Evolutionary conservation across 2,797 vertebrate genomes (phyloP).

Genomic region (Malacoctenus gilli): DNA sequence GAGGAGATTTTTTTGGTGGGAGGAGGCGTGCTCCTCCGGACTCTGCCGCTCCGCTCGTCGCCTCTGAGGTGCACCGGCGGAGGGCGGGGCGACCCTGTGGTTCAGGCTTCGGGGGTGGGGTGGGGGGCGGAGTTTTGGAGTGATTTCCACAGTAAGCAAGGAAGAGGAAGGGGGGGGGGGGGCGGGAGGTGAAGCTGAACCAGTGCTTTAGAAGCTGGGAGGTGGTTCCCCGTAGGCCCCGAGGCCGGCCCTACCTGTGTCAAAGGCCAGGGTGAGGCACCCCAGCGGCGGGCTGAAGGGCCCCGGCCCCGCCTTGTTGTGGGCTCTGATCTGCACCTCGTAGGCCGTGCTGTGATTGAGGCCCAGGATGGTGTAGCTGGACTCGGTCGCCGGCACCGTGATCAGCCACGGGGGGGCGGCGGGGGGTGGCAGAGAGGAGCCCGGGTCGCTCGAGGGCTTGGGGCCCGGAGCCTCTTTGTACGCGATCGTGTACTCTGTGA

Average conservation of each 20-base stretch:
- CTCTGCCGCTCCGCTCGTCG: conserved; percentile 57
- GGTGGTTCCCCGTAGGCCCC: conserved; percentile 48
- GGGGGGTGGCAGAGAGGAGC: conserved; percentile 35
- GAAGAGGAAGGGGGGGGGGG: too few relatives aligned
- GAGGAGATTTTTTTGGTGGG: conserved; percentile 65
- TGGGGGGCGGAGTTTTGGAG: conserved; percentile 57
- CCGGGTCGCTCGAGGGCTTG: conserved; percentile 44
- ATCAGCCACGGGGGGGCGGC: conserved; percentile 77
- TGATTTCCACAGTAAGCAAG: conserved; percentile 62
- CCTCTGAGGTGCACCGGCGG: conserved; percentile 47
- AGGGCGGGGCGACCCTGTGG: conserved; percentile 58
- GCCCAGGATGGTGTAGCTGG: conserved; percentile 86
- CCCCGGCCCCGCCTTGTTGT: conserved; percentile 91
- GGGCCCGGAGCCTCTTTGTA: conserved; percentile 81
- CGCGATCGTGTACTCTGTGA: conserved; percentile 88
- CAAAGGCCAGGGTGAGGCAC: conserved; percentile 90
- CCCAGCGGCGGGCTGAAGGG: conserved; percentile 90
- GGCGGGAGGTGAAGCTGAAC: conserved; percentile 63
- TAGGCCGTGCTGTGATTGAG: conserved; percentile 93
- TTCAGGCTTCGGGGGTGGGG: conserved; percentile 63
- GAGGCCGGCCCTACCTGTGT: conserved; percentile 90
- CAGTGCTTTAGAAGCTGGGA: conserved; percentile 65
- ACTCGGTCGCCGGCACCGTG: conserved; percentile 84
- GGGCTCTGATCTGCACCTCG: conserved; percentile 90
- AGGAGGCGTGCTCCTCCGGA: conserved; percentile 54